Percentiles rank a stretch among this genome's conserved stretches.
Evolutionary conservation across 2,797 vertebrate species (phyloP).

Genomic region (Podarcis siculus): DNA sequence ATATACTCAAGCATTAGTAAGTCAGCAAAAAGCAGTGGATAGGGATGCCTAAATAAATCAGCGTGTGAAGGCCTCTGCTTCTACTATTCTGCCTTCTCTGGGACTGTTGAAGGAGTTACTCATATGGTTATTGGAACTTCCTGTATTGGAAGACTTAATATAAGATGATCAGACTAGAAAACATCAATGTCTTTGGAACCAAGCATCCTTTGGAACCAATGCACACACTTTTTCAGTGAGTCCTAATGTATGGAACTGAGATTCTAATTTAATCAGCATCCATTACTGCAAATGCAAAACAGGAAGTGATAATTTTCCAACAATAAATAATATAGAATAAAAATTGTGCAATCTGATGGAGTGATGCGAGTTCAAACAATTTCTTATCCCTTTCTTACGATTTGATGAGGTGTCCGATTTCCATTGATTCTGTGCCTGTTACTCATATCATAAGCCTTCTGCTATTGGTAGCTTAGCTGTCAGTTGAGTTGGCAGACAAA

Average conservation of each 20-base stretch:
- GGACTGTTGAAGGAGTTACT: background rate
- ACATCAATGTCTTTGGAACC: background rate
- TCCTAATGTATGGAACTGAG: background rate
- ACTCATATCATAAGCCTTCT: background rate
- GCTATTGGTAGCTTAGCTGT: background rate
- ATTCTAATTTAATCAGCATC: background rate
- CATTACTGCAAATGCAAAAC: background rate
- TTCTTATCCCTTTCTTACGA: background rate
- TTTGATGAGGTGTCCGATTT: background rate
- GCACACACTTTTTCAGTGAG: background rate
- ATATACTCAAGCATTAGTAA: background rate
- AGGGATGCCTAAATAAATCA: too few relatives aligned
- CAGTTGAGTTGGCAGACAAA: slow-evolving; percentile 1
- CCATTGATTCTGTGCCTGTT: background rate
- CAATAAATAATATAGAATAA: background rate
- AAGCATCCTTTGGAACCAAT: background rate
- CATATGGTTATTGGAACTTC: background rate
- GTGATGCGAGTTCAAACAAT: background rate
- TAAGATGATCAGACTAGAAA: background rate
- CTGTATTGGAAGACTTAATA: background rate
- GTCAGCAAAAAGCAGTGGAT: background rate
- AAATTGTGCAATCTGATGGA: background rate
- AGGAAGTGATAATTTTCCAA: background rate
- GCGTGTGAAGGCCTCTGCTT: too few relatives aligned
- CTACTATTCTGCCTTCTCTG: background rate